Evolutionary conservation across 2,113 vertebrate species (phyloP).

Genomic region (Daubentonia madagascariensis): DNA sequence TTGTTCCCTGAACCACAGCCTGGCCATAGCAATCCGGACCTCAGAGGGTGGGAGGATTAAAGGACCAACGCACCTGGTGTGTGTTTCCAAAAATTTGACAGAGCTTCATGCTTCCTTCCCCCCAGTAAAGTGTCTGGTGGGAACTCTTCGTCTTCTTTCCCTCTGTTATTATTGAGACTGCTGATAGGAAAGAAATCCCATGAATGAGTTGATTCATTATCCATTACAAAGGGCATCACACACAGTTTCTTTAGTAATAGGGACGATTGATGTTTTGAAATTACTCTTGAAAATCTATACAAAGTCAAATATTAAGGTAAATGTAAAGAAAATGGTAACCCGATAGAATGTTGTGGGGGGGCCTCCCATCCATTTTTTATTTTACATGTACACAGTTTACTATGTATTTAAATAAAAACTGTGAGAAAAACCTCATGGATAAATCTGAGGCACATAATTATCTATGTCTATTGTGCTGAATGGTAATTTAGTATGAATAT

Average conservation of each 20-base stretch:
- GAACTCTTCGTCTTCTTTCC: neutral
- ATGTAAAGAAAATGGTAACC: neutral
- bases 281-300: slow-evolving; percentile 15
- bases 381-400: neutral
- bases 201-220: neutral
- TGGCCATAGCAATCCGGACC: neutral
- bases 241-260: neutral
- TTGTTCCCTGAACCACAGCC: neutral
- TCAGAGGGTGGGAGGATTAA: neutral
- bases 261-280: neutral
- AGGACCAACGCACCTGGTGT: rapidly evolving
- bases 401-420: neutral
- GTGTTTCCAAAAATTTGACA: neutral
- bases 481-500: neutral
- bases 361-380: neutral
- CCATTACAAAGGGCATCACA: neutral
- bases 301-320: neutral
- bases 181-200: neutral
- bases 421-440: neutral
- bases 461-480: neutral
- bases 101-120: neutral
- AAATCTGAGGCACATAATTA: neutral
- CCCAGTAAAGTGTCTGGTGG: neutral
- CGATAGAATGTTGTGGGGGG: neutral
- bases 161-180: neutral